Evolutionary conservation across 2,113 vertebrate genomes (phyloP), one percentile per base, ranked within the genome.

Genomic region (Coracopsis vasa): DNA sequence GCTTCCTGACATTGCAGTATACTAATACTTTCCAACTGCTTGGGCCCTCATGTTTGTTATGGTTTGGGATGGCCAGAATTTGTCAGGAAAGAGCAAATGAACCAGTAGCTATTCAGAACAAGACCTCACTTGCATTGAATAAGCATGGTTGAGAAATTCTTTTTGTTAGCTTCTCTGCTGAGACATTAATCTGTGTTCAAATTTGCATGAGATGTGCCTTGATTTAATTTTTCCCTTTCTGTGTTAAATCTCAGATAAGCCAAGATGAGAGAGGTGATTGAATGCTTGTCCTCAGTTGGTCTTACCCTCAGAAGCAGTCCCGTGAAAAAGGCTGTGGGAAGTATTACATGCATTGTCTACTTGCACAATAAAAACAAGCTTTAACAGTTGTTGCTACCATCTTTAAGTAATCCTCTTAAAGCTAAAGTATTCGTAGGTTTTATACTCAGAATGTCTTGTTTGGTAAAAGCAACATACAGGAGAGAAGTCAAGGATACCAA

Each of bases 361-460:
- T 47, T 72, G 62, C 44, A 93, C 82, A 88, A 77, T 93, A 65
- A 88, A 95, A 93, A 13, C 50, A 80, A 74, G 75, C 60, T 83
- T 77, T 88, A 83, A 37, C 77, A 81, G 69, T 81, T 91, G 60
- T 69, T 92, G 15, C 42, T 85, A 33, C 54, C 18, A 13, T 42
- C 37, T 53, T 86, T 80, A 83, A 53, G 44, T 86, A 80, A 90
- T 87, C 71, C 48, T 73, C n/a, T 73, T 96, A 75, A 87, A 95
- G 62, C 65, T 91, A 75, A 85, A 83, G 28, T 48, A 58, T 17
- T 39, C 70, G n/a, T 31, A 70, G 17, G 39, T 78, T 86, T 92
- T 94, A 25, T 67, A 54, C 9, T 45, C 0, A 0, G n/a, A 35
- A 51, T 3, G 3, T 69, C 9, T 71, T 29, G 10, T 50, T 71